Conservation (phyloP, 2,113 vertebrate genomes). For the Montifringilla adamsi region DNA sequence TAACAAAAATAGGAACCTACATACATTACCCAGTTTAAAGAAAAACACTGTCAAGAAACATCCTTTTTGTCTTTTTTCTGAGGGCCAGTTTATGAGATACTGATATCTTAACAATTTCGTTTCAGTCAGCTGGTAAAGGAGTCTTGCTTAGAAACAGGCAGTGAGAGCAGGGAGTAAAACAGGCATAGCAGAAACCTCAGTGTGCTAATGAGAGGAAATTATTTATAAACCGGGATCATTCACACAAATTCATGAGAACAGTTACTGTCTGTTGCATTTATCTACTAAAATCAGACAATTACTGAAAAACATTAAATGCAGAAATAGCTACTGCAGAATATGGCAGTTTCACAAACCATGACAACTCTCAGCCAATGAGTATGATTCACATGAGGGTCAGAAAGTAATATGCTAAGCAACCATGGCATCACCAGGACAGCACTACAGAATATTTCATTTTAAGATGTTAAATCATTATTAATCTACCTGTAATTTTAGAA, state of each 20-base stretch:
- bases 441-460: not conserved
- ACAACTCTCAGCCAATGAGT: not conserved
- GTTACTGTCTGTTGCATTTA: not conserved
- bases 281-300: not conserved
- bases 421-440: not conserved
- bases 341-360: not conserved
- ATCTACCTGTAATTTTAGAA: not conserved
- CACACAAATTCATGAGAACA: not conserved
- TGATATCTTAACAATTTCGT: not conserved
- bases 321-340: not conserved
- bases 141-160: not conserved
- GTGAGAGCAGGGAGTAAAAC: not conserved
- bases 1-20: not conserved
- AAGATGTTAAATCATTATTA: not conserved
- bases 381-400: not conserved
- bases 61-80: not conserved
- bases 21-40: not conserved
- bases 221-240: not conserved
- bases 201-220: not conserved
- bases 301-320: not conserved
- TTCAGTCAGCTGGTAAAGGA: not conserved
- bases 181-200: not conserved
- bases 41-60: not conserved
- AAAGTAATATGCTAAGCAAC: not conserved
- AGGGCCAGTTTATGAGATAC: not conserved